phyloP scores from a whole-genome alignment of 1,140 invertebrate genomes.

The Sarcophaga bullata region DNA sequence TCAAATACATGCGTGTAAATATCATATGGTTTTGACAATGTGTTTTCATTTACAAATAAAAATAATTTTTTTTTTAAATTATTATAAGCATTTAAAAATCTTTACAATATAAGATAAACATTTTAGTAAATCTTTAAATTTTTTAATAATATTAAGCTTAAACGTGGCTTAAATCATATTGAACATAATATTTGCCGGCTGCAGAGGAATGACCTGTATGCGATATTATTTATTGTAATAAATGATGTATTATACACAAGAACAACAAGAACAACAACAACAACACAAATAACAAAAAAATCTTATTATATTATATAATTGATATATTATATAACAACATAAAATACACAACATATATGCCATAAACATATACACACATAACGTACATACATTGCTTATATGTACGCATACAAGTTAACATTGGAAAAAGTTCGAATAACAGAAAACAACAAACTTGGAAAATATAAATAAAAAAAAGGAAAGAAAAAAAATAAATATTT shows the following conservation, averaged over 20 bases:
- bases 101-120: no score
- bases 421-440: constrained; percentile 3
- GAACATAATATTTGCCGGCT: no score
- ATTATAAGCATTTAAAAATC: no score
- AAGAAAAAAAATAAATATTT: not conserved
- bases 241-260: not conserved
- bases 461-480: not conserved
- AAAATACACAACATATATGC: not conserved
- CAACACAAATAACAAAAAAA: not conserved
- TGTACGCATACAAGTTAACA: not conserved
- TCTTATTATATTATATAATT: constrained; percentile 7
- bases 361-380: not conserved
- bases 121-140: no score
- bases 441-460: not conserved
- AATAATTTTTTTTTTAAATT: no score
- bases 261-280: no score
- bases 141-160: no score
- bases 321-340: constrained; percentile 11
- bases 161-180: no score
- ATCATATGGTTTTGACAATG: no score
- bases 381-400: not conserved
- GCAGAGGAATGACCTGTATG: no score
- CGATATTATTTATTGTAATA: not conserved
- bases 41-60: no score
- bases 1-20: no score